Evolutionary conservation across 2,113 vertebrate genomes (phyloP).

Genomic region (Okapia johnstoni): DNA sequence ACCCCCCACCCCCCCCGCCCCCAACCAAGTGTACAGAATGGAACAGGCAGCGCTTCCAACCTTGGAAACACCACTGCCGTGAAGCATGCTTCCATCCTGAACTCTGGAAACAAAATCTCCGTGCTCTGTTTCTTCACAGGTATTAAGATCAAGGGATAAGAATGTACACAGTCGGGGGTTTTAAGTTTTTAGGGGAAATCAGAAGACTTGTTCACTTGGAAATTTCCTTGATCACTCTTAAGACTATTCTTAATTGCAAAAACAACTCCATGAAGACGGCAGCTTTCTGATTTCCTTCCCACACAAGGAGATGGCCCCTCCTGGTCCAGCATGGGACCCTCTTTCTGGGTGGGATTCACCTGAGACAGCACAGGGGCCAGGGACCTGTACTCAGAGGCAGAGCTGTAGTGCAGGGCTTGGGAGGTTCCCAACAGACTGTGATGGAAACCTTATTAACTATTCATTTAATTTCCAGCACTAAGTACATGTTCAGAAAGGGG

Average conservation of each 20-base stretch:
- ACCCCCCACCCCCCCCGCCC: accelerated
- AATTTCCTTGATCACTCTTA: neutral
- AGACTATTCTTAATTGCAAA: neutral
- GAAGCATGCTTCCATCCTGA: neutral
- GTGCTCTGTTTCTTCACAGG: neutral
- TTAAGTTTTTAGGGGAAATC: neutral
- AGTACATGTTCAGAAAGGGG: neutral
- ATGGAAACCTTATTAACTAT: neutral
- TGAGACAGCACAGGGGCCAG: neutral
- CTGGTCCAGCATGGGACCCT: neutral
- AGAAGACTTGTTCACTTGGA: neutral
- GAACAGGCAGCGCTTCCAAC: neutral
- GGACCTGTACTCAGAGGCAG: neutral
- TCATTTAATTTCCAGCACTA: neutral
- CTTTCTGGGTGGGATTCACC: too few species aligned
- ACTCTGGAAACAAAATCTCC: neutral
- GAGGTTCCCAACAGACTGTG: neutral
- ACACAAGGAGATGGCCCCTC: neutral
- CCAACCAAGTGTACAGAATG: neutral
- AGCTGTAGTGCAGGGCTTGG: neutral
- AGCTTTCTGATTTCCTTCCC: neutral
- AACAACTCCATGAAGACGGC: neutral
- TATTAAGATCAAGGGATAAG: neutral
- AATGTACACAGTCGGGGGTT: neutral
- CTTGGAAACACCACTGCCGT: neutral